Evolutionary conservation across 2,888 invertebrate genomes (phyloP).

Genomic region (Pandemis corylana): DNA sequence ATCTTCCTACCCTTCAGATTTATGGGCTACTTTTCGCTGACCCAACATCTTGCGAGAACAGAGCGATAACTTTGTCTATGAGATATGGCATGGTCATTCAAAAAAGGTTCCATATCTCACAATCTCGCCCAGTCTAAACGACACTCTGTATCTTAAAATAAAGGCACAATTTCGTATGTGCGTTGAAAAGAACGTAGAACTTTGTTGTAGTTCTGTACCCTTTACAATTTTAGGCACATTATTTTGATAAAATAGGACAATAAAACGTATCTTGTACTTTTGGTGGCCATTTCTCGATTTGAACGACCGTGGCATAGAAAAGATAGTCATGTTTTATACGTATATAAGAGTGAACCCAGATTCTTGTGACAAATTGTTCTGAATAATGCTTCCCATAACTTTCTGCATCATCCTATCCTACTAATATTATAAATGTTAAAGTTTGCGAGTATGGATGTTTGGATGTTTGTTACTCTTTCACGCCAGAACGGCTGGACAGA

Average conservation of each 20-base stretch:
- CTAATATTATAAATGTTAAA: too few relatives aligned
- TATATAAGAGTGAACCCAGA: not conserved
- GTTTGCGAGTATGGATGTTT: too few relatives aligned
- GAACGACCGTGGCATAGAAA: not conserved
- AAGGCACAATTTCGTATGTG: not conserved
- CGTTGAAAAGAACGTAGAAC: not conserved
- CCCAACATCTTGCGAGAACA: conserved; percentile 13
- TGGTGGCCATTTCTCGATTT: not conserved
- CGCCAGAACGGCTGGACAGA: too few relatives aligned
- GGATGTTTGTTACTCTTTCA: too few relatives aligned
- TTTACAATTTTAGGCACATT: conserved; percentile 13
- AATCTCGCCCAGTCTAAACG: not conserved
- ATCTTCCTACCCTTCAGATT: conserved; percentile 7
- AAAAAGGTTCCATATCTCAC: not conserved
- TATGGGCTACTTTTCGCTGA: conserved; percentile 27
- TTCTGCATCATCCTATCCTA: too few relatives aligned
- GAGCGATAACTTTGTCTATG: conserved; percentile 25
- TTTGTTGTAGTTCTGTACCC: not conserved
- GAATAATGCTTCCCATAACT: too few relatives aligned
- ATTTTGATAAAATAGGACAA: conserved; percentile 6
- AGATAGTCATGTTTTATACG: not conserved
- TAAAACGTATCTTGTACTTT: conserved; percentile 4
- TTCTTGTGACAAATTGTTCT: too few relatives aligned
- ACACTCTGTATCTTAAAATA: not conserved
- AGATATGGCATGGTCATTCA: conserved; percentile 11